Base-by-base conservation (phyloP, 2,888 invertebrate species). In the Oligia strigilis region DNA sequence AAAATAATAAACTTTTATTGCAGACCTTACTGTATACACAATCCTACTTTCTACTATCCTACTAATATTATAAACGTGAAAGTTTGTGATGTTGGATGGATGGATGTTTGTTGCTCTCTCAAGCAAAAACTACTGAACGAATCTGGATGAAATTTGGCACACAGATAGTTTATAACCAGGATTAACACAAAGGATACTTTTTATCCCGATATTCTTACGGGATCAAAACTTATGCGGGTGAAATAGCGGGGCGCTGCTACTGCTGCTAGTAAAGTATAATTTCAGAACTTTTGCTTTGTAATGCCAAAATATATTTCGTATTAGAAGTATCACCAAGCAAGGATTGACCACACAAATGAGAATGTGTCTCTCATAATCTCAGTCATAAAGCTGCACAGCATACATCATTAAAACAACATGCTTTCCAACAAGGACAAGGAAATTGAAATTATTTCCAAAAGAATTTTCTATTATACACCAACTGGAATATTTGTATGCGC, bases 401-500 rank as follows among this genome's bases (percentile, higher is more conserved):
- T 5, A 43, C 8, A 60, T 73, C 49, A 62, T 49, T 46, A 74
- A 77, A 69, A 67, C 58, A 76, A 79, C 71, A 78, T 70, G 75
- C 72, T 85, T 82, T 72, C 80, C 75, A 83, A 87, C 81, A 88
- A 78, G 75, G 82, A 81, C 78, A 86, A 88, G 84, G 89, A 90
- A 92, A 92, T 91, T 91, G 89, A 91, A 91, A 84, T 88, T 75
- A 90, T 93, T 92, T 92, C 90, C 87, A 88, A 90, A 89, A 88
- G 89, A 90, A 90, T 92, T 92, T 93, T 92, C 91, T 92, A 91
- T 92, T 92, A 91, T 92, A 88, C 90, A 89, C 88, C 86, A 87
- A 88, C 88, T 89, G 86, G 85, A 86, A 87, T 92, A 94, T 95
- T 94, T 94, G 95, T 94, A 94, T 94, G 94, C 94, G 91, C 90